Evolutionary conservation across 2,113 vertebrate genomes (phyloP).

Genomic region (Craseonycteris thonglongyai): DNA sequence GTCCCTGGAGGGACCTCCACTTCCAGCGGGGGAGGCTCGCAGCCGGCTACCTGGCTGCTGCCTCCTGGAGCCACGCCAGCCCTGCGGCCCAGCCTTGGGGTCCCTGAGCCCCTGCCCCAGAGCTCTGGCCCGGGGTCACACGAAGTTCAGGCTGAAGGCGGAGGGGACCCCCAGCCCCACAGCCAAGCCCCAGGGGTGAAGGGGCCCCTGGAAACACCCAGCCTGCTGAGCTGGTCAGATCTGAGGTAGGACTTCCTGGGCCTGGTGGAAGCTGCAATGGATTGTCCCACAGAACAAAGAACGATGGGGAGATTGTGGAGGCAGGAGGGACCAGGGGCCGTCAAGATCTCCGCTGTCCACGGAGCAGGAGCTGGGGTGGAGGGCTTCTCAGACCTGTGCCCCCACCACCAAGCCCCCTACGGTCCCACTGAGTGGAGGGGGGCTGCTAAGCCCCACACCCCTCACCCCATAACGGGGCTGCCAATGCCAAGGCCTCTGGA

Average conservation of each 20-base stretch:
- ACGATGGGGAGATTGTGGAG: accelerated
- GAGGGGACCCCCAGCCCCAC: not conserved
- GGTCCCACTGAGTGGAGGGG: not conserved
- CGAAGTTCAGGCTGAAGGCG: not conserved
- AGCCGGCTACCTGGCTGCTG: conserved; percentile 56
- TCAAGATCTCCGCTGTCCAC: accelerated
- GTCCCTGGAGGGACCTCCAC: conserved; percentile 49
- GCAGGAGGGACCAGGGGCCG: accelerated
- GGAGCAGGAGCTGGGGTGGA: not conserved
- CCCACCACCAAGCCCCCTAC: too few species aligned
- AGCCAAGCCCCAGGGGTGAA: not conserved
- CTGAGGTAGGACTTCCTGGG: not conserved
- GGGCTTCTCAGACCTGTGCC: not conserved
- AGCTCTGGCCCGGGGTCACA: not conserved
- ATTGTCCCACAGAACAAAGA: accelerated
- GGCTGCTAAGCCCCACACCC: too few species aligned
- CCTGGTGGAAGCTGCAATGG: not conserved
- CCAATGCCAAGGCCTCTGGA: not conserved
- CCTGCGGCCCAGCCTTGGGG: too few species aligned
- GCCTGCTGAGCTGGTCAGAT: not conserved
- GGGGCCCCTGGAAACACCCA: not conserved
- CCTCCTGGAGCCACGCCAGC: conserved; percentile 51
- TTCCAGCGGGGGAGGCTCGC: conserved; percentile 36
- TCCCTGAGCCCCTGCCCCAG: not conserved
- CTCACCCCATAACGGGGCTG: not conserved